These are phyloP conservation scores for Pomacea canaliculata DNA, from an alignment of 2,888 invertebrate genomes.

Conservation along the genomic window DNA sequence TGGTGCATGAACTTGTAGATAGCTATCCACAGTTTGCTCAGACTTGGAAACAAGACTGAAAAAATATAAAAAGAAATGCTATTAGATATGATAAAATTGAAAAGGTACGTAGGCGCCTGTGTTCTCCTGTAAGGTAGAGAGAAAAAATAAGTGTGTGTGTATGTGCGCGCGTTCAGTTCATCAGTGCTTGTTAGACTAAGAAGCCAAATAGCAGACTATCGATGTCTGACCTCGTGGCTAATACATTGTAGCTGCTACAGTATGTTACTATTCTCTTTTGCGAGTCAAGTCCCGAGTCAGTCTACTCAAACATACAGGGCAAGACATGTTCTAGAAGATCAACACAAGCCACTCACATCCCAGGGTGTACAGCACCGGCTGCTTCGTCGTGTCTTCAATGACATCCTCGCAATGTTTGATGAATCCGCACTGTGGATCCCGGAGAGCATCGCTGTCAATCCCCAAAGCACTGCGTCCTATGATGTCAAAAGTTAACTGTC, in stretches of 20 bases:
- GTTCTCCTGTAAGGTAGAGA: too few relatives aligned
- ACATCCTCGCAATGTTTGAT: constrained; percentile 61
- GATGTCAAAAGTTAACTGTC: constrained; percentile 72
- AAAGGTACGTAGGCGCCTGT: too few relatives aligned
- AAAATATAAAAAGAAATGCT: constrained; percentile 15
- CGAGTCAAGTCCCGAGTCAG: too few relatives aligned
- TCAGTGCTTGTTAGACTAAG: too few relatives aligned
- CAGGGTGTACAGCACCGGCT: constrained; percentile 53
- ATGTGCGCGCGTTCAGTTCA: too few relatives aligned
- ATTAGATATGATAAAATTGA: background rate
- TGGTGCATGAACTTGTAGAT: constrained; percentile 53
- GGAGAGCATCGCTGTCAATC: constrained; percentile 68
- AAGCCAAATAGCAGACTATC: too few relatives aligned
- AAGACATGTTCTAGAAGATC: too few relatives aligned
- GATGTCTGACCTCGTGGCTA: too few relatives aligned
- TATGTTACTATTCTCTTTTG: too few relatives aligned
- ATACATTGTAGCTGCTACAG: too few relatives aligned
- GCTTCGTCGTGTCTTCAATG: constrained; percentile 57
- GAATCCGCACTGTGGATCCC: constrained; percentile 67
- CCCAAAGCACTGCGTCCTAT: constrained; percentile 72
- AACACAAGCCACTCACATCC: constrained; percentile 53
- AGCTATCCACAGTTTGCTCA: constrained; percentile 54
- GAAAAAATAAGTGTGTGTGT: too few relatives aligned
- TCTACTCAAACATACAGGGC: too few relatives aligned
- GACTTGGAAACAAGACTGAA: constrained; percentile 59